phyloP scores from a whole-genome alignment of 1,140 invertebrate species.

The Trichogramma pretiosum region DNA sequence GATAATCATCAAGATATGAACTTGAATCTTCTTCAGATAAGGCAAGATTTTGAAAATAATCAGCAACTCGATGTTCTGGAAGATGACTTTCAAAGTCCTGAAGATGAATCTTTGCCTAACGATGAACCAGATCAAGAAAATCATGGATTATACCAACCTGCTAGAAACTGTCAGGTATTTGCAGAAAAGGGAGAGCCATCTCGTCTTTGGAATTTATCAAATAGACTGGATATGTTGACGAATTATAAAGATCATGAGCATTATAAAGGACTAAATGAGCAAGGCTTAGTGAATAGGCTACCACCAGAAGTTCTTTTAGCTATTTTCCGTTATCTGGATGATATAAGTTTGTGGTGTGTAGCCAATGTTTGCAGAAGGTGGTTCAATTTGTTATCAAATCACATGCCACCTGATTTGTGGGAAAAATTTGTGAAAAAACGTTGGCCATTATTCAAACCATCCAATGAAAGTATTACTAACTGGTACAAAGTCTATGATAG shows the following conservation, averaged over 20 bases:
- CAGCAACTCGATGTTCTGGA: constrained; percentile 22
- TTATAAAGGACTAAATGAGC: constrained; percentile 35
- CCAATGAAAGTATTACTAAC: constrained; percentile 55
- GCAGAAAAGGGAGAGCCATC: constrained; percentile 29
- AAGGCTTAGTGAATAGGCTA: constrained; percentile 49
- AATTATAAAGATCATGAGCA: constrained; percentile 40
- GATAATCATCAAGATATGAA: constrained; percentile 17
- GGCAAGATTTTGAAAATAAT: constrained; percentile 17
- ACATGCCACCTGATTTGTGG: constrained; percentile 70
- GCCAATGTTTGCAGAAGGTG: constrained; percentile 79
- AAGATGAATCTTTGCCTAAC: constrained; percentile 14
- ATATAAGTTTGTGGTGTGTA: constrained; percentile 80
- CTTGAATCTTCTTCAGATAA: constrained; percentile 10
- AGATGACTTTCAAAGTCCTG: constrained; percentile 23
- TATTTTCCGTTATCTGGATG: constrained; percentile 84
- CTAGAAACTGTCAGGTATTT: constrained; percentile 18
- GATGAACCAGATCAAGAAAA: constrained; percentile 19
- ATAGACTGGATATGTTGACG: constrained; percentile 42
- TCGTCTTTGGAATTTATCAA: constrained; percentile 33
- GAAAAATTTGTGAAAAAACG: constrained; percentile 60
- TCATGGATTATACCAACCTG: constrained; percentile 1
- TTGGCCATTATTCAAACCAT: constrained; percentile 77
- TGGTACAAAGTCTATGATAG: constrained; percentile 66
- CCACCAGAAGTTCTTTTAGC: constrained; percentile 73
- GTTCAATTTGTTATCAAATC: constrained; percentile 67